Evolutionary conservation across 2,113 vertebrate species (phyloP).

Genomic region (Aramus guarauna): DNA sequence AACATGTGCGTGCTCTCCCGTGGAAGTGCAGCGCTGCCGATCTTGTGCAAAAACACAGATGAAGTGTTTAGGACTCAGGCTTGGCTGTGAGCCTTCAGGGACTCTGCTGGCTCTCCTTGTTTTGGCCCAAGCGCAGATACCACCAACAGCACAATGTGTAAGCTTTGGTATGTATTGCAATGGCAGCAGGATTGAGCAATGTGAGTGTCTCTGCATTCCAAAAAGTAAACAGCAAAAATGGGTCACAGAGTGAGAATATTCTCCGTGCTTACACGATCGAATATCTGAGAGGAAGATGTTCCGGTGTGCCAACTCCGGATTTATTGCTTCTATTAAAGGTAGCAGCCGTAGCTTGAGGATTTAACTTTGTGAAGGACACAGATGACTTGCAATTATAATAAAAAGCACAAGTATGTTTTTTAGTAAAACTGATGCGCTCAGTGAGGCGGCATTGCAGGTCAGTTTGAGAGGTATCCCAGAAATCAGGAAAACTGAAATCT

Average conservation of each 20-base stretch:
- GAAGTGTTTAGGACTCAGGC: neutral
- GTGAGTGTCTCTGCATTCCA: neutral
- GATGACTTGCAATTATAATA: neutral
- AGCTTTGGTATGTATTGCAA: neutral
- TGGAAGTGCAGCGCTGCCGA: neutral
- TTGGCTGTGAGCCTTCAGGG: neutral
- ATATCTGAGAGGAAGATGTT: neutral
- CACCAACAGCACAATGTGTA: neutral
- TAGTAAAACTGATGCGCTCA: neutral
- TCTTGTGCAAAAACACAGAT: neutral
- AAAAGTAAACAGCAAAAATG: constrained; percentile 10
- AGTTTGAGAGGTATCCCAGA: neutral
- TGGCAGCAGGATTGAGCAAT: neutral
- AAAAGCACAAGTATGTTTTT: neutral
- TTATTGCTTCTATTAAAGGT: neutral
- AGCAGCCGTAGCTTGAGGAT: neutral
- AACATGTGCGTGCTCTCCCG: neutral
- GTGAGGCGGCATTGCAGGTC: neutral
- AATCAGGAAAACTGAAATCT: neutral
- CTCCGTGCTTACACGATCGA: rapidly evolving
- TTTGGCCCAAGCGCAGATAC: neutral
- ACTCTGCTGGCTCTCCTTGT: neutral
- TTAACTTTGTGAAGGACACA: neutral
- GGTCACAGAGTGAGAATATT: neutral
- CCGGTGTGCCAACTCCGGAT: neutral